Percentiles rank a stretch among this genome's conserved stretches.
Evolutionary conservation across 2,888 invertebrate species (phyloP).

Genomic region (Brenthis daphne): DNA sequence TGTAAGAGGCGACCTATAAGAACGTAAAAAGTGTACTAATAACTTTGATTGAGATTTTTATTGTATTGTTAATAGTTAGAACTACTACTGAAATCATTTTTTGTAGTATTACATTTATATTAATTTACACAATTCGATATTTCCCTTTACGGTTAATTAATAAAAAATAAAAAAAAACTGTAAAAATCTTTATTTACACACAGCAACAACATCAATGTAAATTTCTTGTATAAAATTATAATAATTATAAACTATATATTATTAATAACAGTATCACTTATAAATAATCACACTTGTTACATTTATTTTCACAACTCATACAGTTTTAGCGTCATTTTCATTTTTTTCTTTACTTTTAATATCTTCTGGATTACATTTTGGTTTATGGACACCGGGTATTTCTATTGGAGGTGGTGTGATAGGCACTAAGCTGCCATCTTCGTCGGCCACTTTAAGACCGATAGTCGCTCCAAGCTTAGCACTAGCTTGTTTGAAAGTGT

Average conservation of each 20-base stretch:
- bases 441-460: constrained; percentile 87
- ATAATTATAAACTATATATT: constrained; percentile 26
- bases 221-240: constrained; percentile 30
- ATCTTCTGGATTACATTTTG: constrained; percentile 50
- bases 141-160: neutral
- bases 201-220: constrained; percentile 51
- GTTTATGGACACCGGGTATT: constrained; percentile 69
- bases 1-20: too few relatives aligned
- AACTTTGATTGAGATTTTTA: too few relatives aligned
- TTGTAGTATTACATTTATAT: too few relatives aligned
- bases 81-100: too few relatives aligned
- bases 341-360: constrained; percentile 54
- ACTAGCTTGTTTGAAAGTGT: constrained; percentile 92
- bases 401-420: constrained; percentile 71
- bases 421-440: constrained; percentile 82
- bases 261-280: constrained; percentile 34
- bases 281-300: constrained; percentile 29
- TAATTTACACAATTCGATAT: too few relatives aligned
- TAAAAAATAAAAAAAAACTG: constrained; percentile 36
- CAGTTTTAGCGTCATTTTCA: constrained; percentile 59
- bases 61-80: too few relatives aligned
- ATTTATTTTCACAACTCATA: constrained; percentile 47
- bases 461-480: constrained; percentile 93
- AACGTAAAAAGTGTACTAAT: too few relatives aligned
- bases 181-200: constrained; percentile 65